phyloP scores from a whole-genome alignment of 2,888 invertebrate species.

The Glyphotaelius pellucidus region DNA sequence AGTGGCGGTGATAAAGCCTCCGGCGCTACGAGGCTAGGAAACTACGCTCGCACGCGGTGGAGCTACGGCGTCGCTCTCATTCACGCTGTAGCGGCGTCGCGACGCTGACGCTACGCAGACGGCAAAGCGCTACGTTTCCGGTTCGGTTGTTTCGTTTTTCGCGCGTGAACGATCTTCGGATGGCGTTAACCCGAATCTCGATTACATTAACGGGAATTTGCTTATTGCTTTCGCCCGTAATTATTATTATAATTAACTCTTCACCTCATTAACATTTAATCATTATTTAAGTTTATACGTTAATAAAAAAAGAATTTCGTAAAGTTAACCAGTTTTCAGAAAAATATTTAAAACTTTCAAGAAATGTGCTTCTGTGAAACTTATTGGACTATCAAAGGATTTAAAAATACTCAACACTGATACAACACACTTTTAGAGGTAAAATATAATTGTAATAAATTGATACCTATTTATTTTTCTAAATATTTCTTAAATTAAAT shows the following conservation, averaged over 20 bases:
- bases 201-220: slow-evolving; percentile 12
- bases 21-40: not conserved
- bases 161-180: slow-evolving; percentile 55
- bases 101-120: slow-evolving; percentile 57
- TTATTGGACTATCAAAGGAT: slow-evolving; percentile 34
- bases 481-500: no score
- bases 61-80: slow-evolving; percentile 20
- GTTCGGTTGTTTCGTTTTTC: slow-evolving; percentile 51
- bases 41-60: not conserved
- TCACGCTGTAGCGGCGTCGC: slow-evolving; percentile 60
- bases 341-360: not conserved
- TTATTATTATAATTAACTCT: not conserved
- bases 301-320: not conserved
- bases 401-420: not conserved
- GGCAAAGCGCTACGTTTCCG: slow-evolving; percentile 41
- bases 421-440: not conserved
- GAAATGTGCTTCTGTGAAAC: slow-evolving; percentile 33
- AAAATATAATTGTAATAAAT: not conserved
- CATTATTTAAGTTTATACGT: not conserved
- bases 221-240: not conserved
- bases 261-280: not conserved
- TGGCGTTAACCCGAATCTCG: slow-evolving; percentile 11
- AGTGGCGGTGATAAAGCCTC: slow-evolving; percentile 13
- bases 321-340: not conserved
- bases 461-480: no score